Evolutionary conservation across 2,888 invertebrate species (phyloP), one percentile per base, ranked within the genome.

Genomic region (Boloria selene): DNA sequence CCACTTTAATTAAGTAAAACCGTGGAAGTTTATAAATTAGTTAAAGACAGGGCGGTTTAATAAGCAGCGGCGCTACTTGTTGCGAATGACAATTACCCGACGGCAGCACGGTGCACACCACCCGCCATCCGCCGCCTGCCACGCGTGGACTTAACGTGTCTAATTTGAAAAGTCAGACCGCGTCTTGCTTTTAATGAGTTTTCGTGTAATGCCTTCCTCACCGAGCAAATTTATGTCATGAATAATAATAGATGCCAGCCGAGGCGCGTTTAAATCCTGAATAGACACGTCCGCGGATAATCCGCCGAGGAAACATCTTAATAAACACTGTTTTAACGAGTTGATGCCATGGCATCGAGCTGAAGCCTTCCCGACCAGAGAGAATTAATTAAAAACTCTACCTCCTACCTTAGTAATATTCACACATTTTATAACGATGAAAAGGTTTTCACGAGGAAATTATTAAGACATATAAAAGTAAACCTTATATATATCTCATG

Each of bases 81-180:
- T 75, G 80, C 86, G 88, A 88, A 89, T 90, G 79, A 85, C 86
- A 89, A 89, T 88, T 84, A 88, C 83, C 79, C 78, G 77, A 65
- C 66, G 64, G 58, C 53, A 58, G 61, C 61, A 47, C 60, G 45
- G 22, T 53, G 47, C 59, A 26, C 31, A 45, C 51, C 61, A 51
- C 49, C 66, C 60, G 67, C 22, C 64, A 60, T 54, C 68, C 52
- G 64, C 61, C 64, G 52, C 51, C 67, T 81, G 85, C 86, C 90
- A 90, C 90, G 90, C 90, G 88, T 90, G 90, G 88, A 86, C 90
- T 90, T 90, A 90, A 89, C 90, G 90, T 84, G 87, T 90, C 89
- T 88, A 87, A 86, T 90, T 90, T 90, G 89, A 88, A 90, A 90
- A 91, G 88, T 90, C 90, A 86, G 85, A 79, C 83, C 88, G 88